Conservation (phyloP, 2,797 vertebrate species). For the Syngnathus rostellatus region DNA sequence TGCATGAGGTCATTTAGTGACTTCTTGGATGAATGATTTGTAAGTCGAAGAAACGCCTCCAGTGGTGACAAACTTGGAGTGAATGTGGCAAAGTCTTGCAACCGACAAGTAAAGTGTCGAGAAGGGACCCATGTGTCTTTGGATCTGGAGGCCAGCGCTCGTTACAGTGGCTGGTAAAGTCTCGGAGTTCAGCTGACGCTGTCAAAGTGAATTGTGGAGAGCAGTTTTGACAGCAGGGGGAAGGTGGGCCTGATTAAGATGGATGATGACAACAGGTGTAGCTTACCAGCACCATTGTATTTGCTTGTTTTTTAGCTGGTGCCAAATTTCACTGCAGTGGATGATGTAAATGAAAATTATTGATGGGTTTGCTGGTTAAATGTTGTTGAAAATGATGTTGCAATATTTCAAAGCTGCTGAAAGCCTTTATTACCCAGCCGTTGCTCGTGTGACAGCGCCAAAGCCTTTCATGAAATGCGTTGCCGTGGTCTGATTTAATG, state of each 20-base stretch:
- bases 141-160: conserved; percentile 59
- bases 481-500: conserved; percentile 1
- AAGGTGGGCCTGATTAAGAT: conserved; percentile 63
- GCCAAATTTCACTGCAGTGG: conserved; percentile 52
- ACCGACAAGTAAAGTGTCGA: conserved; percentile 44
- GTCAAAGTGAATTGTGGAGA: conserved; percentile 67
- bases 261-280: conserved; percentile 64
- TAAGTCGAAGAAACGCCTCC: conserved; percentile 29
- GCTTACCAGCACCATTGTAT: conserved; percentile 34
- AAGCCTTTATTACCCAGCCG: conserved; percentile 34
- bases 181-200: conserved; percentile 63
- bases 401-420: conserved; percentile 50
- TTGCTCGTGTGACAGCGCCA: conserved; percentile 7
- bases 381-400: conserved; percentile 41
- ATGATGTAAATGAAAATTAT: conserved; percentile 30
- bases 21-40: background rate
- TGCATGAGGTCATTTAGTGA: background rate
- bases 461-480: conserved; percentile 14
- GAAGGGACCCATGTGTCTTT: conserved; percentile 52
- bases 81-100: conserved; percentile 60
- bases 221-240: conserved; percentile 61
- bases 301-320: conserved; percentile 40
- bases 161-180: conserved; percentile 60
- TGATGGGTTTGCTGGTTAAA: conserved; percentile 53
- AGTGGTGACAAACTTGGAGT: conserved; percentile 55